These are phyloP conservation scores for Melanchra persicariae DNA, from an alignment of 2,888 invertebrate genomes.

Conservation along the genomic window DNA sequence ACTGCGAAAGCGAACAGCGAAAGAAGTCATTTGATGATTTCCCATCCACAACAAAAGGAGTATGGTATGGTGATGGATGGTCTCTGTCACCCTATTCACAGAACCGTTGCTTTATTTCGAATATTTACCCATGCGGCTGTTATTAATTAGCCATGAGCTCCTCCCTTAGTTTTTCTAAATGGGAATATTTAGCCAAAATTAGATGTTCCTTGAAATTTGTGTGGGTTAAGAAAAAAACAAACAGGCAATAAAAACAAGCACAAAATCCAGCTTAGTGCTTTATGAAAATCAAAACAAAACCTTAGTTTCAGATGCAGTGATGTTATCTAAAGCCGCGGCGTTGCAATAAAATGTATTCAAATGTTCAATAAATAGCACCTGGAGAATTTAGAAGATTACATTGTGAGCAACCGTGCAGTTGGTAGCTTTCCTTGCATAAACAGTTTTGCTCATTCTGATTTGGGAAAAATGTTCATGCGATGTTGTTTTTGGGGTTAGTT, in stretches of 20 bases:
- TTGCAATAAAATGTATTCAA: conserved; percentile 45
- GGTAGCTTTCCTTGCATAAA: conserved; percentile 1
- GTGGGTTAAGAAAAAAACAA: neutral
- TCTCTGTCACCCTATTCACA: no score
- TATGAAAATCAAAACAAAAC: neutral
- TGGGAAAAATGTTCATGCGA: neutral
- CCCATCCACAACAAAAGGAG: no score
- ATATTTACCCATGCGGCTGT: no score
- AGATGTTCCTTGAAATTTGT: no score
- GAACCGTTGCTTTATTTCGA: no score
- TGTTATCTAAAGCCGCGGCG: conserved; percentile 13
- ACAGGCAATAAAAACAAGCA: no score
- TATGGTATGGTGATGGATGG: no score
- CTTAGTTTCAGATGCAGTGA: conserved; percentile 19
- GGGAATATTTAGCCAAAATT: no score
- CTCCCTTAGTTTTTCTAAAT: no score
- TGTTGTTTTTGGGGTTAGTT: neutral
- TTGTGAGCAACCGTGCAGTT: conserved; percentile 20
- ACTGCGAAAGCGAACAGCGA: no score
- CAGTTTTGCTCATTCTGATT: neutral
- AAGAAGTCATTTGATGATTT: no score
- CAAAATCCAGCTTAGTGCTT: neutral
- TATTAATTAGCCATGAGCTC: no score
- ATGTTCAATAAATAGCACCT: conserved; percentile 30
- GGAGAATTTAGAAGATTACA: conserved; percentile 8